Conservation (phyloP, 1,140 invertebrate species). For the Aricia agestis region DNA sequence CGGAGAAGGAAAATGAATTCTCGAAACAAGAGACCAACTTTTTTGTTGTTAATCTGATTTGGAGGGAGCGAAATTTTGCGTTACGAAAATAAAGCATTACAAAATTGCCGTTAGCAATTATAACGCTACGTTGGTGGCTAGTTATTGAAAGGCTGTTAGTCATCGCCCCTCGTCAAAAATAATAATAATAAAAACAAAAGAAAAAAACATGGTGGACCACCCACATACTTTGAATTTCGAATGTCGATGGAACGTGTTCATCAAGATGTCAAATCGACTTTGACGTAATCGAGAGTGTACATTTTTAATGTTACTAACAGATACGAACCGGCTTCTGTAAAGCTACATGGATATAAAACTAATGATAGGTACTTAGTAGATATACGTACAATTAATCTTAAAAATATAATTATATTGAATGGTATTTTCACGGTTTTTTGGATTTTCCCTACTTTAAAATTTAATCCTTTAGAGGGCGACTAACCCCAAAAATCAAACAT, state of each 20-base stretch:
- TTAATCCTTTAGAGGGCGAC: too few relatives aligned
- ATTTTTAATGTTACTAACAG: constrained; percentile 52
- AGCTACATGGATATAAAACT: constrained; percentile 23
- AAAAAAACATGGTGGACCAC: constrained; percentile 63
- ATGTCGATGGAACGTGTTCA: constrained; percentile 67
- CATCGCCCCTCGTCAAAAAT: constrained; percentile 53
- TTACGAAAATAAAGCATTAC: constrained; percentile 23
- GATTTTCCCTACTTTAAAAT: too few relatives aligned
- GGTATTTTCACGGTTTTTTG: too few relatives aligned
- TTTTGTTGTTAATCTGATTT: not conserved
- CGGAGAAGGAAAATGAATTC: not conserved
- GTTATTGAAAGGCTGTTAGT: constrained; percentile 65
- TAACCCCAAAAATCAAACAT: too few relatives aligned
- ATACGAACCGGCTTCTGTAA: constrained; percentile 49
- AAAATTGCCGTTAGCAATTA: constrained; percentile 48
- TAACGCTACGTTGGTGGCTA: constrained; percentile 59
- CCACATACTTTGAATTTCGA: constrained; percentile 62
- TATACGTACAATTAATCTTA: too few relatives aligned
- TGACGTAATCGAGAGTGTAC: constrained; percentile 63
- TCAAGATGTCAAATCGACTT: constrained; percentile 72
- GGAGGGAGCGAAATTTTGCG: not conserved
- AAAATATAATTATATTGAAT: too few relatives aligned
- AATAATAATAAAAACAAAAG: constrained; percentile 52
- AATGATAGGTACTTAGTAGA: too few relatives aligned
- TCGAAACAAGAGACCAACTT: not conserved